phyloP scores from a whole-genome alignment of 2,888 invertebrate genomes.

The Gisinianus flammeolus region DNA sequence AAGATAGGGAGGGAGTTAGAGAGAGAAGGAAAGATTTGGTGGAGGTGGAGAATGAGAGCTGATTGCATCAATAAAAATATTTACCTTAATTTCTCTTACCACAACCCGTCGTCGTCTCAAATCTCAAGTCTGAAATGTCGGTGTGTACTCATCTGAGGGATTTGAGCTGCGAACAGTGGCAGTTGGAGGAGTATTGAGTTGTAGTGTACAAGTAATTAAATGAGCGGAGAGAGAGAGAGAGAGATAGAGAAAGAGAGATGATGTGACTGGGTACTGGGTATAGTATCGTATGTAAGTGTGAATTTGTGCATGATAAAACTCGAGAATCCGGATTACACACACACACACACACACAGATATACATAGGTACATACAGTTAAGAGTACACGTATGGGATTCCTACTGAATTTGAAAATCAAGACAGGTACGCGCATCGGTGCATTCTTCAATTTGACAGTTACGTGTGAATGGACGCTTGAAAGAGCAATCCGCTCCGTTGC shows the following conservation, averaged over 20 bases:
- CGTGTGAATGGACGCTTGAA: not conserved
- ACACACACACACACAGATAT: no score
- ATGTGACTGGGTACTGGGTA: not conserved
- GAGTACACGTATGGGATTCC: no score
- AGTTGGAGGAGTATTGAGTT: not conserved
- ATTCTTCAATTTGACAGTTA: slow-evolving; percentile 2
- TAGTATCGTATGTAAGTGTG: not conserved
- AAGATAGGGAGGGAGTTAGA: not conserved
- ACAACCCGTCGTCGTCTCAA: not conserved
- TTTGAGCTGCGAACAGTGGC: no score
- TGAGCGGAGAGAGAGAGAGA: no score
- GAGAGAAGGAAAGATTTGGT: not conserved
- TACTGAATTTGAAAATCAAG: not conserved
- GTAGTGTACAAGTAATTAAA: not conserved
- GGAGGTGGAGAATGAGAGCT: not conserved
- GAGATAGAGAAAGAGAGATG: no score
- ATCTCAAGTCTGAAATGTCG: no score
- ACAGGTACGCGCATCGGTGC: not conserved
- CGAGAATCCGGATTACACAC: no score
- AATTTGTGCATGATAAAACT: not conserved
- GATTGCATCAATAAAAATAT: not conserved
- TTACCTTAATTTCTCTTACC: not conserved
- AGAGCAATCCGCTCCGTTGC: not conserved
- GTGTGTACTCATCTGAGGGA: no score
- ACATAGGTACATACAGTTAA: no score